These are phyloP conservation scores for Pseudomyrmex flavicornis DNA, from an alignment of 1,140 invertebrate species.

Conservation along the genomic window DNA sequence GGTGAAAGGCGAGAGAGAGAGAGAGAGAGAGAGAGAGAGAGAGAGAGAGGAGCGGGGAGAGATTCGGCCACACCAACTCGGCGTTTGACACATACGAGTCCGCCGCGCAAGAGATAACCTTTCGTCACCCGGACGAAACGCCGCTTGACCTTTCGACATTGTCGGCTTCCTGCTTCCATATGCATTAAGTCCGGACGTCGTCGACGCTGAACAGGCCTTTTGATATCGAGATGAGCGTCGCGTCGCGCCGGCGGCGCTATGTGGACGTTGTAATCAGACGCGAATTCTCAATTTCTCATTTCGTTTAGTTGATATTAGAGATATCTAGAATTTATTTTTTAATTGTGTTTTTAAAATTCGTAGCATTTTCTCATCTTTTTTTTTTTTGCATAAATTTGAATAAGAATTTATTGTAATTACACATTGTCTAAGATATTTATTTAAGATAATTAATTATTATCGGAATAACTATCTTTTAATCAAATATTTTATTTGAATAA, in stretches of 20 bases:
- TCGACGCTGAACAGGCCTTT: constrained; percentile 69
- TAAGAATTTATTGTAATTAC: not conserved
- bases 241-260: constrained; percentile 4
- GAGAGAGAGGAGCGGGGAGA: not conserved
- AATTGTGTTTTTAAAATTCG: not conserved
- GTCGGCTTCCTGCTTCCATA: constrained; percentile 80
- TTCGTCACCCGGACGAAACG: constrained; percentile 71
- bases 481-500: not conserved
- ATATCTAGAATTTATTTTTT: constrained; percentile 26
- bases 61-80: constrained; percentile 28
- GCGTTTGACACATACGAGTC: constrained; percentile 68
- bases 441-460: not conserved
- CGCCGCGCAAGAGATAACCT: constrained; percentile 76
- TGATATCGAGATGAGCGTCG: constrained; percentile 69
- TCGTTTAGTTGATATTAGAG: not conserved
- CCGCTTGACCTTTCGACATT: constrained; percentile 70
- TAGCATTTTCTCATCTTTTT: not conserved
- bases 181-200: constrained; percentile 76
- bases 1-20: not conserved
- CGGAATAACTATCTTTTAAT: not conserved
- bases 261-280: constrained; percentile 15
- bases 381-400: not conserved
- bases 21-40: not conserved
- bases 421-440: too few relatives aligned
- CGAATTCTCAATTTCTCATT: not conserved